Evolutionary conservation across 2,797 vertebrate genomes (phyloP).

Genomic region (Sebastes variabilis): DNA sequence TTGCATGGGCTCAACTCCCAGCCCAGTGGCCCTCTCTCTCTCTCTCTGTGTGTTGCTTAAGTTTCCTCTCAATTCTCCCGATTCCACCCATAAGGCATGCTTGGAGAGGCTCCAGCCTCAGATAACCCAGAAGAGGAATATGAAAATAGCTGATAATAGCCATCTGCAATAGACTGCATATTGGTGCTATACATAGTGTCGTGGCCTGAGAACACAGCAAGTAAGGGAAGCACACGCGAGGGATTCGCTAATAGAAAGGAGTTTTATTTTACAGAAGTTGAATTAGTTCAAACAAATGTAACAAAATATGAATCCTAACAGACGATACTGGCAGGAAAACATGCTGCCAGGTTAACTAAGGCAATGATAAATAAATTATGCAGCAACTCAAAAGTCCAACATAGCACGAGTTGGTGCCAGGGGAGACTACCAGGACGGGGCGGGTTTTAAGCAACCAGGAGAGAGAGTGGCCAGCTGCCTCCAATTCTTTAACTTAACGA

Average conservation of each 20-base stretch:
- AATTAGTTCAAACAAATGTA: neutral
- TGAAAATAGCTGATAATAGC: neutral
- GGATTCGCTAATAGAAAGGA: neutral
- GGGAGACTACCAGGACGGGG: neutral
- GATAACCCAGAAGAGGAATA: neutral
- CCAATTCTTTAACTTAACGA: neutral
- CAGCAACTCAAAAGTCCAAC: neutral
- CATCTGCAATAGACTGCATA: neutral
- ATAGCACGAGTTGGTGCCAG: neutral
- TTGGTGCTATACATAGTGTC: neutral
- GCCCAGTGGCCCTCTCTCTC: neutral
- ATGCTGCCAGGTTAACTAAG: neutral
- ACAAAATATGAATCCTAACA: neutral
- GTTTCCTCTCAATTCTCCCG: constrained; percentile 6
- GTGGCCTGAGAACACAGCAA: neutral
- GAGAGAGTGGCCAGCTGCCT: neutral
- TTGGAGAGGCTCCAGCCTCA: constrained; percentile 4
- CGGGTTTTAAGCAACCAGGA: neutral
- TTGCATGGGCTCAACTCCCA: constrained; percentile 13
- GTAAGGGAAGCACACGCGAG: neutral
- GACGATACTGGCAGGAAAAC: neutral
- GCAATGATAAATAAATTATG: neutral
- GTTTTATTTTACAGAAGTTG: neutral
- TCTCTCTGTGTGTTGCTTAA: neutral
- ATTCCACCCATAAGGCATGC: neutral